Percentiles rank a stretch among this genome's conserved stretches.
These are phyloP conservation scores for Pseudomyrmex flavicornis DNA, from an alignment of 1,140 invertebrate genomes.

Conservation along the genomic window DNA sequence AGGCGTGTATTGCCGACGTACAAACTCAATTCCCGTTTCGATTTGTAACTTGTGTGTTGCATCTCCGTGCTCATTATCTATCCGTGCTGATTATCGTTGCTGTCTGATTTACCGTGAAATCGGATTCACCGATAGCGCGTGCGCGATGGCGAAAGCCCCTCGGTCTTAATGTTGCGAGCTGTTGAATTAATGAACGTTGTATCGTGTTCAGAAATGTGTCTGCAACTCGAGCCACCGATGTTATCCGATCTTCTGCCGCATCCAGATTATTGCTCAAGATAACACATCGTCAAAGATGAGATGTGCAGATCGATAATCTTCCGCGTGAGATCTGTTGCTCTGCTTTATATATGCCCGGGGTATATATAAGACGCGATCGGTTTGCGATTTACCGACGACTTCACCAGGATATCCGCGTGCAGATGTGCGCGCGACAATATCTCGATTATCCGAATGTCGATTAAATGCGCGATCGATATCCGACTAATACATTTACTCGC, in stretches of 20 bases:
- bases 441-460: conserved; percentile 27
- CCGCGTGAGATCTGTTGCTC: conserved; percentile 5
- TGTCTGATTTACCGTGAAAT: conserved; percentile 48
- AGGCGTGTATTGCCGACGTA: too few relatives aligned
- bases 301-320: conserved; percentile 33
- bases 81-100: conserved; percentile 22
- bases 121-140: conserved; percentile 5
- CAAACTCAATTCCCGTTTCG: background rate
- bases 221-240: background rate
- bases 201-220: conserved; percentile 43
- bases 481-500: conserved; percentile 27
- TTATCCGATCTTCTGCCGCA: conserved; percentile 22
- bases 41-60: conserved; percentile 5
- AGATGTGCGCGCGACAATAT: conserved; percentile 16
- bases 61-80: conserved; percentile 23
- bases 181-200: conserved; percentile 55
- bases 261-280: conserved; percentile 24
- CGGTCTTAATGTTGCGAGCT: conserved; percentile 44
- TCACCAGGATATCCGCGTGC: background rate
- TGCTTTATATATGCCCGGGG: background rate
- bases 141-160: conserved; percentile 8
- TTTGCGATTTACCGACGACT: conserved; percentile 27
- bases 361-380: background rate
- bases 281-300: conserved; percentile 14
- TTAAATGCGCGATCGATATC: conserved; percentile 44